Evolutionary conservation across 2,797 vertebrate species (phyloP).

Genomic region (Lacerta viridis): DNA sequence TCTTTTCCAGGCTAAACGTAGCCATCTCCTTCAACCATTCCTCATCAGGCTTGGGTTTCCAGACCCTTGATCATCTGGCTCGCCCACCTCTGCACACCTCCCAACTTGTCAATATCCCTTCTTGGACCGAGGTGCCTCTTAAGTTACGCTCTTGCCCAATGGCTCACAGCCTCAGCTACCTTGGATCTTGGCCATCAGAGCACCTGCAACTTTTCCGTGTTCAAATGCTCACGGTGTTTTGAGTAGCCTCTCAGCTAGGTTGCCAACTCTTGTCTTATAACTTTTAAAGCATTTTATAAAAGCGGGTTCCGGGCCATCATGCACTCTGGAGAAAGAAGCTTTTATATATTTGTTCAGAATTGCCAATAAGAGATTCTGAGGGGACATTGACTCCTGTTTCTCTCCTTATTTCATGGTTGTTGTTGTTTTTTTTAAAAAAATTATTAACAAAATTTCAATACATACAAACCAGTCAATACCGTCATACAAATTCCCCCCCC

Average conservation of each 20-base stretch:
- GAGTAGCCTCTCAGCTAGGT: neutral
- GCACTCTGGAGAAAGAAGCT: neutral
- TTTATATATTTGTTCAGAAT: too few species aligned
- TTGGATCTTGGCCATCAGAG: neutral
- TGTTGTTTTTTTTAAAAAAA: too few species aligned
- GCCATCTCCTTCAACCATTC: too few species aligned
- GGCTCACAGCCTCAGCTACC: neutral
- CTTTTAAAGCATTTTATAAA: neutral
- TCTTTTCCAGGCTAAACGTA: too few species aligned
- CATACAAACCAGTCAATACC: too few species aligned
- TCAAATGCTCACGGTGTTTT: neutral
- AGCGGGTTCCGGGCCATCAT: neutral
- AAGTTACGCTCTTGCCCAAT: neutral
- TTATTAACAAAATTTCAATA: too few species aligned
- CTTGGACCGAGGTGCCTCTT: too few species aligned
- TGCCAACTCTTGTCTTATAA: neutral
- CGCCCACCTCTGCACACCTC: too few species aligned
- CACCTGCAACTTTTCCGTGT: neutral
- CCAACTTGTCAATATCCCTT: too few species aligned
- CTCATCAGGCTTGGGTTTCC: too few species aligned
- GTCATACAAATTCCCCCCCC: too few species aligned
- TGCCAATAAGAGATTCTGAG: neutral
- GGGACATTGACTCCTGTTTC: neutral
- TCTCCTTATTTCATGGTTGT: neutral
- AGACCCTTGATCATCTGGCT: too few species aligned